Evolutionary conservation across 2,888 invertebrate genomes (phyloP).

Genomic region (Coelogynopora nodosa): DNA sequence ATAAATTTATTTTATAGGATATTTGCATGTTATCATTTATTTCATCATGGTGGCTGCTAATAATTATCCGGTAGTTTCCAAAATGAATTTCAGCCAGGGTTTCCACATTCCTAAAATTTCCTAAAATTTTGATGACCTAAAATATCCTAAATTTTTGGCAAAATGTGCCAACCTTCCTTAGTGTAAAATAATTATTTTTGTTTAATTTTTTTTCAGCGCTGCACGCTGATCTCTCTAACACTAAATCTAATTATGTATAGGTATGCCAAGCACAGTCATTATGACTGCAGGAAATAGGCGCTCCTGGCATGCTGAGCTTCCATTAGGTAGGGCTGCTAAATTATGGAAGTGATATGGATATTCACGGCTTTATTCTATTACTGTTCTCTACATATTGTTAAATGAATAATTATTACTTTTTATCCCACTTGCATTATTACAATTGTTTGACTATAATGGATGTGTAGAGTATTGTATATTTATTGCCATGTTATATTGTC

Average conservation of each 20-base stretch:
- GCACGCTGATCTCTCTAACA: not conserved
- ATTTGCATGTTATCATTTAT: no score
- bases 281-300: not conserved
- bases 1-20: no score
- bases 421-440: not conserved
- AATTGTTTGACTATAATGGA: not conserved
- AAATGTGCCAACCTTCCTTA: no score
- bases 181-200: not conserved
- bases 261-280: not conserved
- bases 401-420: not conserved
- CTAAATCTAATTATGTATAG: not conserved
- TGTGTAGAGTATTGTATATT: not conserved
- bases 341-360: not conserved
- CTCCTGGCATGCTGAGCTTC: not conserved
- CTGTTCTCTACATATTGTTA: not conserved
- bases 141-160: not conserved
- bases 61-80: no score
- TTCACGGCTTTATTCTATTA: not conserved
- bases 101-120: no score
- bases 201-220: not conserved
- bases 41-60: no score
- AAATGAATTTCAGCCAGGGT: no score
- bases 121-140: not conserved
- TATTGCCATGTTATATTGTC: not conserved
- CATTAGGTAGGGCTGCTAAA: not conserved